Base-by-base conservation (phyloP, 2,113 vertebrate genomes). In the Petroica traversi region DNA sequence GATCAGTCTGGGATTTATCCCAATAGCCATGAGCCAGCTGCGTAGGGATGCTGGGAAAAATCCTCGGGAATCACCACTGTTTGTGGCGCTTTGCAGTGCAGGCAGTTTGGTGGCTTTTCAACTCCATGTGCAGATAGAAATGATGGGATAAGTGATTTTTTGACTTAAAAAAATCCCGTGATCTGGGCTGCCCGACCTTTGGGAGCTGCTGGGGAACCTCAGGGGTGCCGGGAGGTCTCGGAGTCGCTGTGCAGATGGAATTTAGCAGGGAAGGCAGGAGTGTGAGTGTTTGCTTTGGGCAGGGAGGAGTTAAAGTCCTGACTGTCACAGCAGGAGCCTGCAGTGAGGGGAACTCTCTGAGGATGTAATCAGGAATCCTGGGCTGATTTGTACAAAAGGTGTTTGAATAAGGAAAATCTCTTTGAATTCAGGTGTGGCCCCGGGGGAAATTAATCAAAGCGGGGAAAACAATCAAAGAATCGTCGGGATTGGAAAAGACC, bases 41-140 rank as follows among this genome's bases (percentile, higher is more conserved):
- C 0, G 0, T 28, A 4, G 26, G 2, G 7, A 24, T 9, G 23
- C 58, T 46, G 54, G 76, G 36, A 26, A 11, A 12, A 72, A 31
- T 16, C n/a, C 2, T 11, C 0, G 1, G 45, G 62, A 62, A 49
- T 43, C 31, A 2, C 31, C 4, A 13, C 0, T 2, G n/a, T 19
- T 80, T 26, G 74, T 16, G 58, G 62, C 1, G 0, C 18, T 72
- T 71, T 26, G 58, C 2, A 25, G 45, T 29, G 80, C 79, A 20
- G 51, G 72, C 34, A 15, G 19, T 28, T 43, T 34, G 61, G 11
- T 22, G 78, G 36, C 17, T 73, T 61, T 66, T 51, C 41, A 15
- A n/a, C 28, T 51, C 23, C 40, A 4, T 5, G 12, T n/a, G 66
- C 24, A 29, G 38, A 63, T 43, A 36, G 24, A 51, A 43, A 20